phyloP scores from a whole-genome alignment of 2,888 invertebrate species.

The Nephrotoma appendiculata region DNA sequence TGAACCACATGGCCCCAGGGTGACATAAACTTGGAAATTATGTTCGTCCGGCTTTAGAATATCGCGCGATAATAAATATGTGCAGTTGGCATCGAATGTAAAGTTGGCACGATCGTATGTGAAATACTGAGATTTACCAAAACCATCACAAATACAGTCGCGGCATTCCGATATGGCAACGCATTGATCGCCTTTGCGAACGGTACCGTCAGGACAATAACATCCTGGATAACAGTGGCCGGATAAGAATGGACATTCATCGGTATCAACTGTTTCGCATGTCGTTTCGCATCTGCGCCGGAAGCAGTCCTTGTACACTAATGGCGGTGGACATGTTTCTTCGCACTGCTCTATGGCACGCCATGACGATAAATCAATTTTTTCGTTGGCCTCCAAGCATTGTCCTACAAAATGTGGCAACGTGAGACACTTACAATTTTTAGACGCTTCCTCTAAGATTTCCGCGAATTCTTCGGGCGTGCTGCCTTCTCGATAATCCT shows the following conservation, averaged over 20 bases:
- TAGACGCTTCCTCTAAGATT: slow-evolving; percentile 17
- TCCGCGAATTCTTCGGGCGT: slow-evolving; percentile 13
- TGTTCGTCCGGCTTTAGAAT: slow-evolving; percentile 39
- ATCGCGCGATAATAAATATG: slow-evolving; percentile 59
- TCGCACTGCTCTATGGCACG: slow-evolving; percentile 57
- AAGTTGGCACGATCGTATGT: slow-evolving; percentile 71
- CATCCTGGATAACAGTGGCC: slow-evolving; percentile 69
- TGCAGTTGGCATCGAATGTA: slow-evolving; percentile 72
- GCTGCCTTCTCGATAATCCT: slow-evolving; percentile 10
- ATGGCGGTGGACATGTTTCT: slow-evolving; percentile 53
- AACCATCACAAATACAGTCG: slow-evolving; percentile 62
- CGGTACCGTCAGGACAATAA: slow-evolving; percentile 64
- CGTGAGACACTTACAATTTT: slow-evolving; percentile 52
- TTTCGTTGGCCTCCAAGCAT: slow-evolving; percentile 49
- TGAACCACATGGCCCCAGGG: slow-evolving; percentile 45
- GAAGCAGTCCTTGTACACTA: slow-evolving; percentile 73
- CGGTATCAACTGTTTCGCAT: slow-evolving; percentile 46
- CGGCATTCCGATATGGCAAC: slow-evolving; percentile 55
- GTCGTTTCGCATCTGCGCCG: slow-evolving; percentile 62
- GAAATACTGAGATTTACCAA: slow-evolving; percentile 65
- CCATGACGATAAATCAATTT: slow-evolving; percentile 54
- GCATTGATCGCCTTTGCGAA: slow-evolving; percentile 52
- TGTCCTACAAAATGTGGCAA: slow-evolving; percentile 57
- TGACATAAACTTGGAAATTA: slow-evolving; percentile 40
- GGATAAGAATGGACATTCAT: slow-evolving; percentile 44